phyloP scores from a whole-genome alignment of 2,888 invertebrate species.

The Eudemis profundana region DNA sequence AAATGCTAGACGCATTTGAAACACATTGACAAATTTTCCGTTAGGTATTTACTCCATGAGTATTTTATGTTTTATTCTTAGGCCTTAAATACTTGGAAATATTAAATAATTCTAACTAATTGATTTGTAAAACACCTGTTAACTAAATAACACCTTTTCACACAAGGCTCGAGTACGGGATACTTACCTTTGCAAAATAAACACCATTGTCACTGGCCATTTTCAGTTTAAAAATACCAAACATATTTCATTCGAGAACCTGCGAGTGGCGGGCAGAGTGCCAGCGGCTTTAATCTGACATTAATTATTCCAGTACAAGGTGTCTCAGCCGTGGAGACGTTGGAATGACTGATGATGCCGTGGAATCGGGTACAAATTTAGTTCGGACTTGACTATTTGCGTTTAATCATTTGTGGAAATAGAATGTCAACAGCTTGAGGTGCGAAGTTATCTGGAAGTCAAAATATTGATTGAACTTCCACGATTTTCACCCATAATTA shows the following conservation, averaged over 20 bases:
- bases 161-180: no score
- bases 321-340: constrained; percentile 18
- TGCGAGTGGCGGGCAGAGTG: constrained; percentile 48
- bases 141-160: no score
- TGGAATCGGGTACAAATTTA: constrained; percentile 32
- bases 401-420: constrained; percentile 22
- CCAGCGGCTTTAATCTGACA: constrained; percentile 53
- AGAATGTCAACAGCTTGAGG: constrained; percentile 28
- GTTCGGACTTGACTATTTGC: constrained; percentile 16
- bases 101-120: no score
- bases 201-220: background rate
- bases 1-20: no score
- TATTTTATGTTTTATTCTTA: no score
- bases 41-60: no score
- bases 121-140: no score
- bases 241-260: constrained; percentile 44
- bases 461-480: no score
- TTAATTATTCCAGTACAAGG: constrained; percentile 49
- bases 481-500: no score
- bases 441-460: no score
- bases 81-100: no score
- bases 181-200: background rate
- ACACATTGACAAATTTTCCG: no score
- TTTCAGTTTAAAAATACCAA: background rate
- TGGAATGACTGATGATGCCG: constrained; percentile 34